A percentile compares a stretch with the other conserved stretches of the same genome.
Conservation (phyloP, 1,140 invertebrate species). For the Drosophila eugracilis region DNA sequence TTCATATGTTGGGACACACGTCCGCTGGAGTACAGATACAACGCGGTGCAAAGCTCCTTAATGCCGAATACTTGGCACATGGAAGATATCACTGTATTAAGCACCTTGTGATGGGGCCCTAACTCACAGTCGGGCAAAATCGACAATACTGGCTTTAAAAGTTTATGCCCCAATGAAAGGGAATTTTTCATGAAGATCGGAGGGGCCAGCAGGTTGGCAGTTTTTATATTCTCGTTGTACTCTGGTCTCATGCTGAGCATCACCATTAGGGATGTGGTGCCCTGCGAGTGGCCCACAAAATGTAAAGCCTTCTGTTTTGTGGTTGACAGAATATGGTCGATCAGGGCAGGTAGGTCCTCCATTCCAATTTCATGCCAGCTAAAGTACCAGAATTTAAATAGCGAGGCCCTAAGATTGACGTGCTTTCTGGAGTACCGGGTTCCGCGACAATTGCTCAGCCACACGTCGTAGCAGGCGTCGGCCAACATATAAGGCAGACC, state of each 20-base stretch:
- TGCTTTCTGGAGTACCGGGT: neutral
- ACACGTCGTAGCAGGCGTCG: constrained; percentile 2
- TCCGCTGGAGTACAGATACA: neutral
- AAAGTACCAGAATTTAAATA: neutral
- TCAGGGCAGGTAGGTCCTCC: neutral
- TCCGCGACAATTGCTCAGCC: neutral
- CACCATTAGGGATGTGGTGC: neutral
- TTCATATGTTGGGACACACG: neutral
- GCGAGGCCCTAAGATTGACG: neutral
- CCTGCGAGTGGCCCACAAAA: neutral
- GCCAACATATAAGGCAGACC: neutral
- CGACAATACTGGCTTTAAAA: neutral
- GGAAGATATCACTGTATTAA: neutral
- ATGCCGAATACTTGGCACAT: neutral
- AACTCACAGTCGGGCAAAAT: neutral
- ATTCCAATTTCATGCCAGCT: constrained; percentile 1
- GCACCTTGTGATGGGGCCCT: neutral
- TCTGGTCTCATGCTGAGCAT: neutral
- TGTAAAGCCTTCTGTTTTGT: neutral
- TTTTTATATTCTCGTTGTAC: neutral
- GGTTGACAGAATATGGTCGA: neutral
- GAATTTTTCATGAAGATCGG: neutral
- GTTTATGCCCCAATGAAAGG: neutral
- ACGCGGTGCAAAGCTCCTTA: neutral
- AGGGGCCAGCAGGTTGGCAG: neutral